These are phyloP conservation scores for Xylophagus ater DNA, from an alignment of 2,888 invertebrate genomes.

Conservation along the genomic window DNA sequence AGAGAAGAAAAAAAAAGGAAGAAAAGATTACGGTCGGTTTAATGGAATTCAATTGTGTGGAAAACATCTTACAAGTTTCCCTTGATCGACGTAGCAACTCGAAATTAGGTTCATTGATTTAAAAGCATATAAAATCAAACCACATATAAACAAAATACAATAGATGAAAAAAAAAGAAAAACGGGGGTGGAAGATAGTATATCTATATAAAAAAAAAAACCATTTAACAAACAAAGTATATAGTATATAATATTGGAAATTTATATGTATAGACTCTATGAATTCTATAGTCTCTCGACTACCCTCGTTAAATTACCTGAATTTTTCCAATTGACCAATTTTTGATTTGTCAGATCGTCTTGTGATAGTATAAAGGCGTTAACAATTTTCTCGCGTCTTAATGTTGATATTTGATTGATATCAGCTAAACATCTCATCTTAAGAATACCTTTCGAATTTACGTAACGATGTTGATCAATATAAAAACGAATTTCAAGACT, in stretches of 20 bases:
- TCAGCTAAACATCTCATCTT: slow-evolving; percentile 33
- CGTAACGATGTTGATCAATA: slow-evolving; percentile 30
- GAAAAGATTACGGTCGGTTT: slow-evolving; percentile 9
- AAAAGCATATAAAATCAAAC: no score
- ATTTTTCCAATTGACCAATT: slow-evolving; percentile 27
- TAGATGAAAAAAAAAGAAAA: neutral
- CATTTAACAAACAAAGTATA: slow-evolving; percentile 4
- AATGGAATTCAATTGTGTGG: slow-evolving; percentile 13
- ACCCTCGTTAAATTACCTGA: slow-evolving; percentile 25
- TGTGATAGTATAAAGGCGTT: slow-evolving; percentile 27
- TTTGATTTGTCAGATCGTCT: slow-evolving; percentile 33
- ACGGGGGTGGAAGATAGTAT: no score
- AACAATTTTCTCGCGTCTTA: slow-evolving; percentile 26
- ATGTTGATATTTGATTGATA: slow-evolving; percentile 29
- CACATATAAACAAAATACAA: no score
- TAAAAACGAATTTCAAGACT: slow-evolving; percentile 33
- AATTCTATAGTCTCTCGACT: no score
- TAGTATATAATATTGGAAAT: neutral
- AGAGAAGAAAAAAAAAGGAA: no score
- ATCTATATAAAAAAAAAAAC: slow-evolving; percentile 3
- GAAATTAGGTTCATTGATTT: slow-evolving; percentile 2
- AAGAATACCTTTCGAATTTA: slow-evolving; percentile 22
- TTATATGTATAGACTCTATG: no score
- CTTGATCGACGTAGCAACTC: neutral
- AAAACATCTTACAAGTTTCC: slow-evolving; percentile 6